Conservation (phyloP, 2,113 vertebrate genomes). For the Malaclemys terrapin region DNA sequence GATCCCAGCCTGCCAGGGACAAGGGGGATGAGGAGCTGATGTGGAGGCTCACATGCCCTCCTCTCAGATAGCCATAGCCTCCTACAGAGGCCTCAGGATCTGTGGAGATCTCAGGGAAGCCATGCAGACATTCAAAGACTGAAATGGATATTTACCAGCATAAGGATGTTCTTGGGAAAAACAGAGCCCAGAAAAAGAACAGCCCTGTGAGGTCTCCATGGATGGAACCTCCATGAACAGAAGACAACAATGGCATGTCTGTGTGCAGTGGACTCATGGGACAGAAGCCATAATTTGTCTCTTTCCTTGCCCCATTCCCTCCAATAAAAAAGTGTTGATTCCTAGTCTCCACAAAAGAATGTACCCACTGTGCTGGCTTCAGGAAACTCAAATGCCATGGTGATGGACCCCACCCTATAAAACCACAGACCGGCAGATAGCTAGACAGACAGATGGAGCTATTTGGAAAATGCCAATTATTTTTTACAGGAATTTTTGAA, state of each 20-base stretch:
- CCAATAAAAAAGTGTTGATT: rapidly evolving
- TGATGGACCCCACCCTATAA: not conserved
- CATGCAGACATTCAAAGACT: too few species aligned
- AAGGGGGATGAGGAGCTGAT: not conserved
- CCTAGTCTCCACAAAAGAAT: not conserved
- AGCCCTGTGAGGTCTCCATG: not conserved
- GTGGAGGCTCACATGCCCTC: not conserved
- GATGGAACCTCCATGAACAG: rapidly evolving
- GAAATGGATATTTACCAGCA: too few species aligned
- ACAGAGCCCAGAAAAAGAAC: not conserved
- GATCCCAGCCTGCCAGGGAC: not conserved
- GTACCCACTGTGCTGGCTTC: not conserved
- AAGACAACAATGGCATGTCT: rapidly evolving
- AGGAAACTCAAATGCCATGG: too few species aligned
- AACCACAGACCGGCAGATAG: not conserved
- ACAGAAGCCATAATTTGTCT: rapidly evolving
- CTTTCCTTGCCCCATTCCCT: too few species aligned
- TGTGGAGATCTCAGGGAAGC: not conserved
- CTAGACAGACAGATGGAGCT: not conserved
- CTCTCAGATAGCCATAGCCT: not conserved
- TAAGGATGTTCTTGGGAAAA: not conserved
- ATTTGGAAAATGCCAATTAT: rapidly evolving
- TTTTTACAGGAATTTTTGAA: not conserved
- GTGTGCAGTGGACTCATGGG: not conserved
- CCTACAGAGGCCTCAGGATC: not conserved